Base-by-base conservation (phyloP, 2,888 invertebrate genomes). In the Danaus chrysippus region DNA sequence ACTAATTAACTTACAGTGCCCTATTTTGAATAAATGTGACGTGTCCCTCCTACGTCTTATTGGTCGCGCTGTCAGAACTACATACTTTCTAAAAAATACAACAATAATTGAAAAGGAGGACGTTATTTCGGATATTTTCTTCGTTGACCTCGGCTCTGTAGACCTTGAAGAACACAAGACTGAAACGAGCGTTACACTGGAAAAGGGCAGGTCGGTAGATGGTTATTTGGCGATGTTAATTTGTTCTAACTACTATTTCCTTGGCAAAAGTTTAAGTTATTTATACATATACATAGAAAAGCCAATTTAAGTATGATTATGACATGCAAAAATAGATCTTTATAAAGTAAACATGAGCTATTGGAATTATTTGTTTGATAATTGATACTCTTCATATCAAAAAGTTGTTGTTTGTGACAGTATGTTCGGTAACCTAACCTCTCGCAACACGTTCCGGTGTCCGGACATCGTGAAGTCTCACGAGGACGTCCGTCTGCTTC, bases 351-450 rank as follows among this genome's bases (percentile, higher is more conserved):
- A 34, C 3, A 34, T 5, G 23, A 1, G 23, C 0, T 8, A 8
- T 8, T 34, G 23, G 23, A 8, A 5, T 34, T 8, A 8, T 34
- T 34, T 34, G 3, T 34, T 8, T 34, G 23, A 1, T 34, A 6
- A 8, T 34, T 34, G 23, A 34, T 34, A 34, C 23, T 34, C 3
- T 1, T 34, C 23, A 8, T 6, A 34, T 6, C 8, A 6, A 34
- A 34, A 34, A 6, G 6, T 34, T 34, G 3, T 34, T 41, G 13
- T n/a, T 58, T 23, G 17, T 58, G 55, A 13, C 71, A 87, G 88
- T 61, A 77, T 88, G 10, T 87, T 87, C 61, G 88, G 88, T 2
- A 87, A 87, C 68, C 65, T 88, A 56, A 78, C 80, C 19, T 75
- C 74, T 1, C 63, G 65, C 0, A 10, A 63, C 0, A 73, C 77